These are phyloP conservation scores for Ptychadena robeensis DNA, from an alignment of 2,797 vertebrate species.

Conservation along the genomic window DNA sequence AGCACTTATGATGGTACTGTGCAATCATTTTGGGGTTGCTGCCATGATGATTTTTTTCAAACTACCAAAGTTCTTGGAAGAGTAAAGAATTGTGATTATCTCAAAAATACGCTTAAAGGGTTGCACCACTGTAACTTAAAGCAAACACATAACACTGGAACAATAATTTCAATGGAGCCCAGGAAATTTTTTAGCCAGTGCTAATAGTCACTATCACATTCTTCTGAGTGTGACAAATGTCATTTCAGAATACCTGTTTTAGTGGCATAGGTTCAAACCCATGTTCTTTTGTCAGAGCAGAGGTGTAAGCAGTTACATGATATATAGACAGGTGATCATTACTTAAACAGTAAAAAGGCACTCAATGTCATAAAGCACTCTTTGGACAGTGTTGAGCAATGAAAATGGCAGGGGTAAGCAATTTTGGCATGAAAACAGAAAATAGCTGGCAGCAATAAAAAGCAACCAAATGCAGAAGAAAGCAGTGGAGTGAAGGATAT, in stretches of 20 bases:
- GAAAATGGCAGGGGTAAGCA: neutral
- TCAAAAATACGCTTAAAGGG: neutral
- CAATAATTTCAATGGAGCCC: too few relatives aligned
- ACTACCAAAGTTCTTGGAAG: neutral
- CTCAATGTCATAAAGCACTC: neutral
- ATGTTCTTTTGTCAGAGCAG: neutral
- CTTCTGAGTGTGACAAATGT: neutral
- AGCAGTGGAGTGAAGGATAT: neutral
- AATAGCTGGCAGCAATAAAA: neutral
- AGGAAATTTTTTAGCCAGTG: neutral
- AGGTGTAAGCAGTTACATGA: neutral
- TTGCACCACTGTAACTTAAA: neutral
- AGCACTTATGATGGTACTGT: neutral
- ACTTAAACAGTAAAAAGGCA: neutral
- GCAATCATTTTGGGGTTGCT: neutral
- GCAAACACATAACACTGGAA: neutral
- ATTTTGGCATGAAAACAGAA: neutral
- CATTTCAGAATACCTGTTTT: neutral
- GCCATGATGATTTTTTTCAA: neutral
- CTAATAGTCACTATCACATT: neutral
- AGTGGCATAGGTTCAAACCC: too few relatives aligned
- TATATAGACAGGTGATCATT: neutral
- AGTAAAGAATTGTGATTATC: neutral
- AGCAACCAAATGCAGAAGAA: neutral
- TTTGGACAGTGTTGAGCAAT: neutral